Evolutionary conservation across 2,888 invertebrate species (phyloP), one percentile per base, ranked within the genome.

Genomic region (Auanema freiburgensis): DNA sequence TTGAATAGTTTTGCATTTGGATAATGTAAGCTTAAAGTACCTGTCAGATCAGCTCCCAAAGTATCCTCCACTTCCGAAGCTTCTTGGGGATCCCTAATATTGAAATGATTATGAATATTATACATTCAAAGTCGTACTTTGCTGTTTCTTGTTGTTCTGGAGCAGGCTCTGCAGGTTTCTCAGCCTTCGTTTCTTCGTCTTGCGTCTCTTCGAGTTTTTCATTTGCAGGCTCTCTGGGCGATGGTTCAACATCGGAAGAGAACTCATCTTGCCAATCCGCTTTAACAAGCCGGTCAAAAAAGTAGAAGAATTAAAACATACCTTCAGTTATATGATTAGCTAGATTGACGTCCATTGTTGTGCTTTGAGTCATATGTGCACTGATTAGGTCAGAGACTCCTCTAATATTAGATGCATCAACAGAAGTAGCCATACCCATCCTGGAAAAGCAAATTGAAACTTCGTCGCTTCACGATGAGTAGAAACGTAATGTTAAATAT

Each of bases 1-100:
- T 33, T 33, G 8, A 33, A 33, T 49, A n/a, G 10, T 23, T 56
- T 18, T 25, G 51, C n/a, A n/a, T 66, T 53, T 43, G 49, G 1
- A 55, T 33, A 55, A 62, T 67, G 58, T 61, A 44, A 50, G 52
- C 40, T 18, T 42, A 66, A 64, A 59, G 44, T 84, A 94, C 96
- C 96, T 85, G 96, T 96, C 76, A 97, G 92, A 84, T 93, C 92
- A 43, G 90, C 90, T 59, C 91, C 86, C 8, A 87, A 80, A 41
- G 91, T 79, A 84, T 91, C 91, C 16, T 89, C 77, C 14, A 65
- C 40, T 50, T 71, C 71, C 42, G 33, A 42, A n/a, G 21, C 25
- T 50, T 52, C 51, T 3, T n/a, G 50, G 14, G 49, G n/a, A 23
- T 54, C 44, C 21, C 64, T 64, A 54, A 58, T 50, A 57, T 14